Base-by-base conservation (phyloP, 1,140 invertebrate genomes). In the Polypedilum pembai region DNA sequence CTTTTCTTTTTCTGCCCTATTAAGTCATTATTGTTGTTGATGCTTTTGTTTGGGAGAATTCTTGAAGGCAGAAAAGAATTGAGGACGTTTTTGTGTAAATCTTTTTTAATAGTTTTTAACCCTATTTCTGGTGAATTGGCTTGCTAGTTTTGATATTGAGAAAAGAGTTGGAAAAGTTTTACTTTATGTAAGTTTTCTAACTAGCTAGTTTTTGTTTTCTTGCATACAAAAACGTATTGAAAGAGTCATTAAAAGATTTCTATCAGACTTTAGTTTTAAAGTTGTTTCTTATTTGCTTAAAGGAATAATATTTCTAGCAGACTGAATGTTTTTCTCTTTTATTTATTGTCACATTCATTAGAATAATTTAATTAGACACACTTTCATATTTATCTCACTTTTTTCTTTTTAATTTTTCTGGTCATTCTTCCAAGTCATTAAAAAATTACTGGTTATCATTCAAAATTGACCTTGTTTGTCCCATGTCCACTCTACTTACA, bases 371-470 rank as follows among this genome's bases (percentile, higher is more conserved):
- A 56, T 56, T 56, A 56, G 45, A 56, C 45, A 56, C 45, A 56
- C 45, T 56, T 56, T n/a, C 12, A 56, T 4, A n/a, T 56, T 56
- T 56, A 56, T 56, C 45, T 56, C 45, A 56, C 12, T 56, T 56
- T 45, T 45, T 45, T 45, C 15, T 45, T 56, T 56, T 12, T 12
- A 33, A 33, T 33, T 33, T 56, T 56, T n/a, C n/a, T 56, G 45
- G 45, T 56, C 45, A 56, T 56, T 56, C 45, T 56, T 56, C 45
- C 45, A 56, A 56, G 45, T n/a, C 45, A 56, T 56, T 56, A 56
- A 56, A 56, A 56, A 56, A n/a, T 56, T 15, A 15, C 45, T n/a
- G 24, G 24, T 33, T 33, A 33, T 56, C n/a, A n/a, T 56, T 1
- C 8, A 56, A 56, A 56, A 56, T 12, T 56, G 45, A 56, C 45